Conservation (phyloP, 2,888 invertebrate species). For the Mesoligia furuncula region DNA sequence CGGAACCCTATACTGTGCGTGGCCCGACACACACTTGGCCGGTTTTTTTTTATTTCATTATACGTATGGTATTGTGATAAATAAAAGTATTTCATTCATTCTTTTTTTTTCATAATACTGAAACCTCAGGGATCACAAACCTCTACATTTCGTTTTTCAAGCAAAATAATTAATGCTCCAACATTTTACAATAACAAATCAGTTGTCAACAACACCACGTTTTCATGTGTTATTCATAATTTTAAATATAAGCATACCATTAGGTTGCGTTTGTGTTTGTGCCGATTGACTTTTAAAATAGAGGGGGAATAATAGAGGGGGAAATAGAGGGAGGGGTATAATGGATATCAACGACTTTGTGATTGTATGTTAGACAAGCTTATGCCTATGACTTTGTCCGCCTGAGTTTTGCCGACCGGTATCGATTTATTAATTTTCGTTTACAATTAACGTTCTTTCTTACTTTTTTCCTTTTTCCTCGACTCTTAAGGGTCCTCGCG, state of each 20-base stretch:
- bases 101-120: background rate
- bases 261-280: constrained; percentile 18
- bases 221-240: constrained; percentile 52
- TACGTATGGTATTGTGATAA: too few relatives aligned
- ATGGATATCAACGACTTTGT: constrained; percentile 27
- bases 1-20: too few relatives aligned
- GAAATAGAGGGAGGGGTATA: too few relatives aligned
- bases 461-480: too few relatives aligned
- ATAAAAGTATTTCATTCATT: too few relatives aligned
- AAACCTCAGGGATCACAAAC: background rate
- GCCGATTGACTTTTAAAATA: constrained; percentile 59
- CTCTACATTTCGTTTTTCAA: constrained; percentile 14
- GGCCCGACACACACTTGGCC: too few relatives aligned
- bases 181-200: constrained; percentile 45
- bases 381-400: background rate
- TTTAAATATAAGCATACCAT: constrained; percentile 50
- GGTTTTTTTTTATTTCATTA: too few relatives aligned
- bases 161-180: constrained; percentile 33
- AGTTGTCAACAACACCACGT: constrained; percentile 42
- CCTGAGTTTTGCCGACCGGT: too few relatives aligned
- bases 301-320: constrained; percentile 35
- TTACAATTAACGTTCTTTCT: too few relatives aligned
- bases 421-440: too few relatives aligned
- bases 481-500: too few relatives aligned
- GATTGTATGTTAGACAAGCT: background rate